Percentiles rank a stretch among this genome's conserved stretches.
These are phyloP conservation scores for Pelmatolapia mariae DNA, from an alignment of 2,113 vertebrate species.

Conservation along the genomic window DNA sequence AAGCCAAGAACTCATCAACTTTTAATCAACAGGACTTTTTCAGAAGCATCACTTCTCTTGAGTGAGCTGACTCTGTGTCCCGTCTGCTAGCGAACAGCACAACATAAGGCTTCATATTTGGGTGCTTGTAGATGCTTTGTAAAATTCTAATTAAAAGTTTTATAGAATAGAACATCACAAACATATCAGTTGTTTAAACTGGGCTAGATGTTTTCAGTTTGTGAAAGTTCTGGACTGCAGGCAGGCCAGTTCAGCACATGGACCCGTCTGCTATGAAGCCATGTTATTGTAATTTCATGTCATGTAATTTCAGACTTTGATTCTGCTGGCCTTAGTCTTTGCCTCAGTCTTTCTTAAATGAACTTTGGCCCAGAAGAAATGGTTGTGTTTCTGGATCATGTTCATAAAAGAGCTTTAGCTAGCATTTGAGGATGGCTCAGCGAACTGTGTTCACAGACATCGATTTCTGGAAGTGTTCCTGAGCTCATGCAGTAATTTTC, in stretches of 20 bases:
- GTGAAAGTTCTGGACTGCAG: neutral
- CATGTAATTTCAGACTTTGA: neutral
- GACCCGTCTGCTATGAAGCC: neutral
- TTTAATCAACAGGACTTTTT: conserved; percentile 5
- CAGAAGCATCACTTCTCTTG: neutral
- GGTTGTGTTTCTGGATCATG: neutral
- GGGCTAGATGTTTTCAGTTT: neutral
- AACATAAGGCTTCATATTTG: neutral
- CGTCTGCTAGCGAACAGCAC: neutral
- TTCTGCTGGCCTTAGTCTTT: neutral
- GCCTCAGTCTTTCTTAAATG: neutral
- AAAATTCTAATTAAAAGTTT: neutral
- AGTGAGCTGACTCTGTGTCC: neutral
- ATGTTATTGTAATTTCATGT: neutral
- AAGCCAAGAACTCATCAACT: neutral
- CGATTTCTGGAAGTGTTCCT: neutral
- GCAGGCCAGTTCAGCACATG: neutral
- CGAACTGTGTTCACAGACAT: neutral
- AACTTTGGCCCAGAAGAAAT: neutral
- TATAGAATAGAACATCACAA: neutral
- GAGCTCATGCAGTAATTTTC: neutral
- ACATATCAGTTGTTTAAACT: neutral
- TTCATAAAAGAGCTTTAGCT: neutral
- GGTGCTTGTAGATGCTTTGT: neutral
- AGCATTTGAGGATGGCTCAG: neutral